Base-by-base conservation (phyloP, 2,888 invertebrate genomes). In the Leptopilina drosophilae region DNA sequence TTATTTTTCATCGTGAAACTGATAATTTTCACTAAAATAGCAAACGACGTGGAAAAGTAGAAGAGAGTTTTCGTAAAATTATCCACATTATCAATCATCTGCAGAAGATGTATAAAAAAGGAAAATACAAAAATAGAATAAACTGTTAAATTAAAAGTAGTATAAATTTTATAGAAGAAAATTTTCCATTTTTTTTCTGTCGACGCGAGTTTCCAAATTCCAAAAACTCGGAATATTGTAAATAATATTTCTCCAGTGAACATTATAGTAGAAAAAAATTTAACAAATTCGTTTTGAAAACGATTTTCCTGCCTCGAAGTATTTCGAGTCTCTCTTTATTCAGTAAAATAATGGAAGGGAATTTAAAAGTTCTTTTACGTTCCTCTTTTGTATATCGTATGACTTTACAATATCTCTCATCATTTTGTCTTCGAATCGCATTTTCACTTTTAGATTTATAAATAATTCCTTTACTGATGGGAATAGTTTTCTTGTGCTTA, bases 221-320 rank as follows among this genome's bases (percentile, higher is more conserved):
- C 66, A 42, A 66, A 42, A 42, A 66, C 14, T 4, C 5, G 7
- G 0, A 66, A 42, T 7, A 42, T 40, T 9, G 66, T 33, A 14
- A 66, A 66, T 66, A 42, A 42, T 11, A 42, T 42, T 66, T 66
- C 42, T 42, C 66, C 66, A 5, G 42, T n/a, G 9, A 40, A 66
- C 66, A 66, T 59, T n/a, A 5, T 15, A 33, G 5, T 42, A 1
- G 42, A 42, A 8, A 42, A 42, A 8, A 42, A 7, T 42, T 7
- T 42, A 7, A 42, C 8, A 42, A 8, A 42, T 8, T 42, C 7
- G 1, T 1, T 42, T 42, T 42, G 8, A 20, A 20, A 20, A 0
- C 20, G 20, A 20, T 20, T 20, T 20, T 1, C 20, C 6, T 42
- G 6, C 8, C 8, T 42, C 7, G 0, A 42, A 42, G 42, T 42